Evolutionary conservation across 2,888 invertebrate species (phyloP).

Genomic region (Criorhina ranunculi): DNA sequence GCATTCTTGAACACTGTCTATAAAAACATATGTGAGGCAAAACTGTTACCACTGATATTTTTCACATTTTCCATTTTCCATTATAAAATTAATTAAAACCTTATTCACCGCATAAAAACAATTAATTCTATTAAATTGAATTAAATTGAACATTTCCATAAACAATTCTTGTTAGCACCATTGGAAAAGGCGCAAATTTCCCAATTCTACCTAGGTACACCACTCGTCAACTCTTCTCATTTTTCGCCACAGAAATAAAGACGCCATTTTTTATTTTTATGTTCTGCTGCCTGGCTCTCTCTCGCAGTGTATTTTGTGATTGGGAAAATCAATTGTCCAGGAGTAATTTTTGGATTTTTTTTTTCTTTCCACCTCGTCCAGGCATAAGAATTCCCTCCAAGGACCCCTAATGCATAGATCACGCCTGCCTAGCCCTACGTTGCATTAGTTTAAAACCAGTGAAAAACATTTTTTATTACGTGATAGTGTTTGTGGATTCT

Average conservation of each 20-base stretch:
- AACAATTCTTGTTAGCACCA: not conserved
- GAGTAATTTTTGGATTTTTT: conserved; percentile 65
- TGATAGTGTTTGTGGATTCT: conserved; percentile 71
- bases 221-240: conserved; percentile 56
- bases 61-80: not conserved
- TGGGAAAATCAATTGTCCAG: conserved; percentile 75
- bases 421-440: conserved; percentile 37
- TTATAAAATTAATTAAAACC: not conserved
- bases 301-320: conserved; percentile 75
- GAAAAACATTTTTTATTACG: conserved; percentile 73
- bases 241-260: conserved; percentile 45
- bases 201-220: conserved; percentile 35
- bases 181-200: conserved; percentile 7
- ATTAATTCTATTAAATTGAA: not conserved
- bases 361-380: conserved; percentile 43
- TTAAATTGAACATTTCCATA: not conserved
- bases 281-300: conserved; percentile 75
- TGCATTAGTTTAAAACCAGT: conserved; percentile 51
- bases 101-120: not conserved
- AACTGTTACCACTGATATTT: conserved; percentile 38
- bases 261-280: conserved; percentile 73
- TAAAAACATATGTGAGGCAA: conserved; percentile 39
- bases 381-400: conserved; percentile 68
- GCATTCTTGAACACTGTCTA: conserved; percentile 43
- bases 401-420: conserved; percentile 61